Base-by-base conservation (phyloP, 2,797 vertebrate genomes). In the Oophaga sylvatica region DNA sequence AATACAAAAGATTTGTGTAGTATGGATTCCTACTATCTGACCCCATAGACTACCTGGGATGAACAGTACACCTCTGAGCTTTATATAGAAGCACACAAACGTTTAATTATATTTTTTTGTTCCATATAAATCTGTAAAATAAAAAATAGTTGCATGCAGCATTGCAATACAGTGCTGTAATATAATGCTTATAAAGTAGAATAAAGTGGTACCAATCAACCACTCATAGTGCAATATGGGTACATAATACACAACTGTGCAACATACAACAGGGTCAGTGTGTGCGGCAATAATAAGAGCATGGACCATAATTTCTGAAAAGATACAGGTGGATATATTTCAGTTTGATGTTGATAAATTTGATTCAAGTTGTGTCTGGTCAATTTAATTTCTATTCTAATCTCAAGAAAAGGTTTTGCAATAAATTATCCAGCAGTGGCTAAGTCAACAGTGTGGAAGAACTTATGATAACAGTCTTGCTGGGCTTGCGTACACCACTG, bases 401-500 rank as follows among this genome's bases (percentile, higher is more conserved):
- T 80, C 53, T 70, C 8, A 80, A 65, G 12, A 57, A 57, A 57
- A 59, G 8, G 77, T 5, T 20, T 80, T 16, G 7, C 22, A 81
- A 26, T 80, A 67, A 48, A 65, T 17, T 26, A 65, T n/a, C 19
- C 45, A 8, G n/a, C 35, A 70, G 48, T 29, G 65, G n/a, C 1
- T 57, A 80, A 19, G n/a, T 22, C 68, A 65, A 62, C 22, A 67
- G 13, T 45, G 29, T 29, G 48, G 29, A 48, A 48, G 60, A n/a
- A 19, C 29, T 78, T 26, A 79, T 63, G 65, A 29, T 26, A 80
- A 19, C 17, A n/a, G 19, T 63, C 60, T 70, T 79, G 41, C 60
- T 48, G 62, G 26, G 53, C 73, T 13, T 78, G 15, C 13, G 20
- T 62, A 68, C 59, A 59, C 31, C 75, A 75, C 82, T 84, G 65